Evolutionary conservation across 2,888 invertebrate species (phyloP), one percentile per base, ranked within the genome.

Genomic region (Onthophagus sagittarius): DNA sequence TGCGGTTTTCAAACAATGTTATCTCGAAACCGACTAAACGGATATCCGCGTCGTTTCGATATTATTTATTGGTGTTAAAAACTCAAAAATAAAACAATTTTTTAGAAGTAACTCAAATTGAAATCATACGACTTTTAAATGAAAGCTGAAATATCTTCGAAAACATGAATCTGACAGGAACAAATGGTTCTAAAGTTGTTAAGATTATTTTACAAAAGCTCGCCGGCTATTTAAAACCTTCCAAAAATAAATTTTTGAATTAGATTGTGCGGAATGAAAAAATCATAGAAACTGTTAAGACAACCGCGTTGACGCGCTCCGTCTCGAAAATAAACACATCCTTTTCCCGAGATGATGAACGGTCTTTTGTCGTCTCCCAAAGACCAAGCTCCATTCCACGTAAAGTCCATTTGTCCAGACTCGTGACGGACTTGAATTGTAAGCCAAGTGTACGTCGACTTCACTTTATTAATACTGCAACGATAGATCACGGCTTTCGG

Each of bases 401-500:
- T 67, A 23, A 23, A 23, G 11, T 67, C 32, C 67, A 67, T 67
- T 67, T 67, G 67, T 67, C 67, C 67, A 13, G 6, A 15, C 9
- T 3, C 31, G 15, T 67, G 67, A 67, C 23, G 67, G 67, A 67
- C 67, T 23, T n/a, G 31, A 67, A 67, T 32, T 15, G 31, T 32
- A 31, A 67, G n/a, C 67, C 39, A 53, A 53, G 67, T 67, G 1
- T 23, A 67, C n/a, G 67, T 13, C 31, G 67, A 11, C 23, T 15
- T 32, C 67, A 15, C 32, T 67, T 67, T 67, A 67, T 67, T 67
- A 67, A 67, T 67, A 67, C 67, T 9, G 32, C 31, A 23, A 9
- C 67, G n/a, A 67, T 67, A 67, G 67, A 67, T 67, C 67, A 67
- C 67, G 64, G 23, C 64, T 5, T n/a, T 23, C 31, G 7, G 67